A percentile compares a stretch with the other conserved stretches of the same genome.
These are phyloP conservation scores for Toxostoma redivivum DNA, from an alignment of 2,113 vertebrate genomes.

Conservation along the genomic window DNA sequence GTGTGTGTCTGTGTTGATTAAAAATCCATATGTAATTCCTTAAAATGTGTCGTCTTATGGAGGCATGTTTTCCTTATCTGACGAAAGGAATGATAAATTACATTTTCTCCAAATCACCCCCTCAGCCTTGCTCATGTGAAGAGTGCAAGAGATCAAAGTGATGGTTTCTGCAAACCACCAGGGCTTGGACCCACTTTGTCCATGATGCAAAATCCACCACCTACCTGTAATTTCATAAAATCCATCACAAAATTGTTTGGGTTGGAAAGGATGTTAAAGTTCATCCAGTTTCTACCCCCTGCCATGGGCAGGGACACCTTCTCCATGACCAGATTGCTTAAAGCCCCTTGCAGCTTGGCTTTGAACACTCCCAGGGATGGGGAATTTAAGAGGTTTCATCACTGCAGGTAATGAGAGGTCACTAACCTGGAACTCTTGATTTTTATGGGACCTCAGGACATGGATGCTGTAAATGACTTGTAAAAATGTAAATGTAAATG, in stretches of 20 bases:
- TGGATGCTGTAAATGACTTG: background rate
- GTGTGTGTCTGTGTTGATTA: background rate
- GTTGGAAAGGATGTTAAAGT: background rate
- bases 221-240: constrained; percentile 41
- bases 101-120: background rate
- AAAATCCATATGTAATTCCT: background rate
- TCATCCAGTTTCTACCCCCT: background rate
- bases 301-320: background rate
- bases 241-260: background rate
- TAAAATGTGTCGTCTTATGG: background rate
- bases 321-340: background rate
- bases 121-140: background rate
- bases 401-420: background rate
- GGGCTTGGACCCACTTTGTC: background rate
- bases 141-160: background rate
- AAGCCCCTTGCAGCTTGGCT: background rate
- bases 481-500: accelerated
- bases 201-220: background rate
- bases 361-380: background rate
- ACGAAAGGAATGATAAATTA: background rate
- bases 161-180: background rate
- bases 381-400: background rate
- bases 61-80: background rate
- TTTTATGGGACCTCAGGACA: background rate
- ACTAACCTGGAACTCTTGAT: background rate